These are phyloP conservation scores for Bothrops jararaca DNA, from an alignment of 2,113 vertebrate species.

Conservation along the genomic window DNA sequence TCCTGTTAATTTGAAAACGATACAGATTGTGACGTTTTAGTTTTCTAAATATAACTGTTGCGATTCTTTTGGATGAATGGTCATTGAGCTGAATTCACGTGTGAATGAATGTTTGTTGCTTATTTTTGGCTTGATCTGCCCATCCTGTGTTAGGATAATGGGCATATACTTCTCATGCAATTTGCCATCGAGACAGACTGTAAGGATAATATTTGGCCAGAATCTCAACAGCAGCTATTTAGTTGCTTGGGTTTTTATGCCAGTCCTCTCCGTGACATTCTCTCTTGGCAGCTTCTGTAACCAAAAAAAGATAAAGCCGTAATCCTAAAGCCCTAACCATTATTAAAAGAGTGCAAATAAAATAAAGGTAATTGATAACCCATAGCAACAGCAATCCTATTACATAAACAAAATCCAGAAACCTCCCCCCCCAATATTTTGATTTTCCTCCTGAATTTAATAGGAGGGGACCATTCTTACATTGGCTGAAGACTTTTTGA, in stretches of 20 bases:
- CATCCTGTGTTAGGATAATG: neutral
- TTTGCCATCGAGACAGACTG: constrained; percentile 15
- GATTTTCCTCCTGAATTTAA: no score
- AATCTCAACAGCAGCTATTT: neutral
- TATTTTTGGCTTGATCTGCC: constrained; percentile 10
- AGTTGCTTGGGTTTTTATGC: neutral
- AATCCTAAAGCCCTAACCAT: neutral
- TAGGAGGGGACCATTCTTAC: no score
- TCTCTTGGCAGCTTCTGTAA: neutral
- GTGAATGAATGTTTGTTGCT: neutral
- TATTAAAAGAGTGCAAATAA: no score
- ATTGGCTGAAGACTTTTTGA: no score
- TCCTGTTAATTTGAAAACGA: neutral
- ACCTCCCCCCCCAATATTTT: no score
- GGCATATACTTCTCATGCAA: constrained; percentile 10
- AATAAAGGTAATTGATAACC: no score
- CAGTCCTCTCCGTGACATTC: neutral
- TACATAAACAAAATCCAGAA: no score
- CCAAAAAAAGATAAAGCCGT: neutral
- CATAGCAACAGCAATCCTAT: no score
- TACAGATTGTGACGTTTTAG: neutral
- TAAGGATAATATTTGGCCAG: neutral
- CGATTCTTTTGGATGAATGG: neutral
- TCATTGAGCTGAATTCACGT: neutral
- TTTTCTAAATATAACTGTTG: neutral